A percentile compares a stretch with the other conserved stretches of the same genome.
phyloP scores from a whole-genome alignment of 2,113 vertebrate species.

The Pterophyllum scalare region DNA sequence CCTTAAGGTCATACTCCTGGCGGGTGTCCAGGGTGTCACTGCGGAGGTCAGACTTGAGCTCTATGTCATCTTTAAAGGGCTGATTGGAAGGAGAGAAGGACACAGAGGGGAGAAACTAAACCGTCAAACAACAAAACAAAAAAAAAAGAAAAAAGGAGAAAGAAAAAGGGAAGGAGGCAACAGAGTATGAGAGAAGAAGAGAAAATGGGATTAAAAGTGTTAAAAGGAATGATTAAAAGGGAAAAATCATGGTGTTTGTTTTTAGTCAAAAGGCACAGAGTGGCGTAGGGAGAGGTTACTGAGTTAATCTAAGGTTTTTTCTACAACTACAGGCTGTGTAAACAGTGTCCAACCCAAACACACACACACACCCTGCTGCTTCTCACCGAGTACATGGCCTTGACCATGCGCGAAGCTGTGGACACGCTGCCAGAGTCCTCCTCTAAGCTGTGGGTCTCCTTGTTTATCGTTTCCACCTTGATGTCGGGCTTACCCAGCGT shows the following conservation, averaged over 20 bases:
- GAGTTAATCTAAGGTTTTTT: slow-evolving; percentile 50
- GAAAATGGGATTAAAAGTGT: slow-evolving; percentile 67
- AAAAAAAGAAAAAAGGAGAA: slow-evolving; percentile 48
- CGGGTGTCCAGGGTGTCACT: slow-evolving; percentile 94
- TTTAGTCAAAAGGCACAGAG: slow-evolving; percentile 44
- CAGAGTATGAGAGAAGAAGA: slow-evolving; percentile 65
- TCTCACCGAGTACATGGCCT: slow-evolving; percentile 97
- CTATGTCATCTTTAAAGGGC: slow-evolving; percentile 97
- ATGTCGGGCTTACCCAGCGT: slow-evolving; percentile 95
- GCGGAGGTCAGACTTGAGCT: slow-evolving; percentile 94
- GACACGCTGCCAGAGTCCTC: slow-evolving; percentile 93
- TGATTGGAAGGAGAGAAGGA: slow-evolving; percentile 85
- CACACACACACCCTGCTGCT: slow-evolving; percentile 41
- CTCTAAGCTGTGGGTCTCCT: slow-evolving; percentile 93
- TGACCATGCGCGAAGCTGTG: slow-evolving; percentile 95
- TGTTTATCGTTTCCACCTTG: slow-evolving; percentile 97
- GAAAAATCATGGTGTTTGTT: slow-evolving; percentile 41
- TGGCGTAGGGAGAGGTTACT: slow-evolving; percentile 43
- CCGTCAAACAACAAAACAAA: slow-evolving; percentile 79
- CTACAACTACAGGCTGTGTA: slow-evolving; percentile 61
- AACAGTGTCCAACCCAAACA: slow-evolving; percentile 51
- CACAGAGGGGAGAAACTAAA: slow-evolving; percentile 86
- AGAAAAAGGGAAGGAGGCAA: slow-evolving; percentile 63
- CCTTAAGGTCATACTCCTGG: slow-evolving; percentile 98
- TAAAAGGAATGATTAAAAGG: slow-evolving; percentile 60